A percentile compares a stretch with the other conserved stretches of the same genome.
phyloP scores from a whole-genome alignment of 1,140 invertebrate genomes.

The Pararge aegeria region DNA sequence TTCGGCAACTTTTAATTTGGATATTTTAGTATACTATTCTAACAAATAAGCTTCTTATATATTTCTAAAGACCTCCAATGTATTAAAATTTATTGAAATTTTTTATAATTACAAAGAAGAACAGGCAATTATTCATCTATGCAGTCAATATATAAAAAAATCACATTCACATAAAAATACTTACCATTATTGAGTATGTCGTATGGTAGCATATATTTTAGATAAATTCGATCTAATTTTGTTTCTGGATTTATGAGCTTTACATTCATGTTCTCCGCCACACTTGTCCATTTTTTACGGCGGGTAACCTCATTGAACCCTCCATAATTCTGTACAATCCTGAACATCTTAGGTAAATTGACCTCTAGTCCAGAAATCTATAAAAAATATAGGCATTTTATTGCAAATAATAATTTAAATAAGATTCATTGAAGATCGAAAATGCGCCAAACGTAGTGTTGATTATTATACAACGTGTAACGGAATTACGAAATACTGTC shows the following conservation, averaged over 20 bases:
- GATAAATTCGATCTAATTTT: constrained; percentile 95
- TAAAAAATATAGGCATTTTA: constrained; percentile 15
- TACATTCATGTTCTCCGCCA: constrained; percentile 93
- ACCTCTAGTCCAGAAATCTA: constrained; percentile 90
- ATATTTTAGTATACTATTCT: too few relatives aligned
- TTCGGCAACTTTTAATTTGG: too few relatives aligned
- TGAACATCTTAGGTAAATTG: constrained; percentile 92
- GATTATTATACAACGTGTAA: too few relatives aligned
- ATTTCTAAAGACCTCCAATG: too few relatives aligned
- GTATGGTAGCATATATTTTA: constrained; percentile 95
- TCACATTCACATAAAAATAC: constrained; percentile 22
- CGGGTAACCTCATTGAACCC: constrained; percentile 94
- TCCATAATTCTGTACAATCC: constrained; percentile 91
- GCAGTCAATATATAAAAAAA: neutral
- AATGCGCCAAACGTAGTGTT: too few relatives aligned
- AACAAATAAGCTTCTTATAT: too few relatives aligned
- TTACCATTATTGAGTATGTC: constrained; percentile 89
- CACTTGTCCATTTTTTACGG: constrained; percentile 93
- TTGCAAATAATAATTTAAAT: too few relatives aligned
- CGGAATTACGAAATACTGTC: too few relatives aligned
- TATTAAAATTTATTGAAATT: too few relatives aligned
- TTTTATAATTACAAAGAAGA: too few relatives aligned
- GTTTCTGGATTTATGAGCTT: constrained; percentile 89
- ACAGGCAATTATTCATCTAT: too few relatives aligned
- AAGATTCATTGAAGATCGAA: too few relatives aligned